phyloP scores from a whole-genome alignment of 2,797 vertebrate species.

The Emys orbicularis region DNA sequence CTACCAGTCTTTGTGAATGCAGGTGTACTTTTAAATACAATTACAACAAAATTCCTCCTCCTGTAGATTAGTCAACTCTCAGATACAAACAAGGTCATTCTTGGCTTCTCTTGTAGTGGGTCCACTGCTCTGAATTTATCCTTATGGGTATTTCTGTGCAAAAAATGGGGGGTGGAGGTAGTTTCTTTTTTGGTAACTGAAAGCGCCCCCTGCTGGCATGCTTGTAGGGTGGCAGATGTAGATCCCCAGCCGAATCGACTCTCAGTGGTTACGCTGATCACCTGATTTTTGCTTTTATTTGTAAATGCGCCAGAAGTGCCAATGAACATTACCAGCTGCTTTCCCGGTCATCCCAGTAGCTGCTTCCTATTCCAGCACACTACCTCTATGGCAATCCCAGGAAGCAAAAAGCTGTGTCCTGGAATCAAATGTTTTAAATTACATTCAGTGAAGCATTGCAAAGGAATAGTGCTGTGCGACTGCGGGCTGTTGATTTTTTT shows the following conservation, averaged over 20 bases:
- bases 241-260: neutral
- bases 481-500: neutral
- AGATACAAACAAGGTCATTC: neutral
- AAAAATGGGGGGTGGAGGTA: neutral
- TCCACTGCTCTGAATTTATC: neutral
- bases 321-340: neutral
- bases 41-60: neutral
- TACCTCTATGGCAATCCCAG: neutral
- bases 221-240: neutral
- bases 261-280: accelerated
- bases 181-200: accelerated
- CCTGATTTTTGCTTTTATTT: neutral
- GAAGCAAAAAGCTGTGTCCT: neutral
- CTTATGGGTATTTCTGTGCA: neutral
- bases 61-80: neutral
- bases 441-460: neutral
- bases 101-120: accelerated
- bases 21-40: neutral
- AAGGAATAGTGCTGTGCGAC: neutral
- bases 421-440: accelerated
- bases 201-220: slow-evolving; percentile 8
- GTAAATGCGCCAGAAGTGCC: neutral
- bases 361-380: neutral
- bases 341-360: accelerated
- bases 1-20: neutral